A percentile compares a stretch with the other conserved stretches of the same genome.
Conservation (phyloP, 2,113 vertebrate species). For the Camelus dromedarius region DNA sequence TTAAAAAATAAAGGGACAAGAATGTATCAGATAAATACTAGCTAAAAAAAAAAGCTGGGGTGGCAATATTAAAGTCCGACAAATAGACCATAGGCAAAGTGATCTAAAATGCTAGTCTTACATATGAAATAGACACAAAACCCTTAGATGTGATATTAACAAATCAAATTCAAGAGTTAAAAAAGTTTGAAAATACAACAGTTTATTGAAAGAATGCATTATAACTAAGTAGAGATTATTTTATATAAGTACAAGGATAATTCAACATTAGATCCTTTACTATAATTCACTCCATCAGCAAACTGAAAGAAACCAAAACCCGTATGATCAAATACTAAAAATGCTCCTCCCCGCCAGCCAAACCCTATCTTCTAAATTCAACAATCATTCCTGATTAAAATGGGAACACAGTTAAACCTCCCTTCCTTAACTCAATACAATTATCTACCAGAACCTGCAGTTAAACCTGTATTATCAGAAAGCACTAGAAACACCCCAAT, state of each 20-base stretch:
- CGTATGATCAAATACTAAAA: background rate
- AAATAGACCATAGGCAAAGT: background rate
- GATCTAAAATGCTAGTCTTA: background rate
- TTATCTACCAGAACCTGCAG: background rate
- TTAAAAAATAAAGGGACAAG: background rate
- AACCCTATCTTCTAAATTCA: background rate
- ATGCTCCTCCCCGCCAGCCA: no score
- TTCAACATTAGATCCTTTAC: background rate
- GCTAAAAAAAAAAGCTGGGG: background rate
- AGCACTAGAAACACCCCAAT: background rate
- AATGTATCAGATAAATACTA: background rate
- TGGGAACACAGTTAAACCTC: background rate
- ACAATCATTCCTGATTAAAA: background rate
- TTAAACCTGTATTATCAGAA: background rate
- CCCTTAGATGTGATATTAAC: background rate
- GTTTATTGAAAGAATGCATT: background rate
- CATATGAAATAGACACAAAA: background rate
- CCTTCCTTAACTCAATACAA: conserved; percentile 18
- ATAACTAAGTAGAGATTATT: background rate
- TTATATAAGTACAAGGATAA: background rate
- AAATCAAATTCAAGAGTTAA: conserved; percentile 10
- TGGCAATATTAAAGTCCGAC: background rate
- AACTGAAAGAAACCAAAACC: background rate
- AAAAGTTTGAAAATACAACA: background rate
- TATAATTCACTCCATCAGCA: background rate